A percentile compares a stretch with the other conserved stretches of the same genome.
phyloP scores from a whole-genome alignment of 2,888 invertebrate genomes.

The Pristionchus fissidentatus region DNA sequence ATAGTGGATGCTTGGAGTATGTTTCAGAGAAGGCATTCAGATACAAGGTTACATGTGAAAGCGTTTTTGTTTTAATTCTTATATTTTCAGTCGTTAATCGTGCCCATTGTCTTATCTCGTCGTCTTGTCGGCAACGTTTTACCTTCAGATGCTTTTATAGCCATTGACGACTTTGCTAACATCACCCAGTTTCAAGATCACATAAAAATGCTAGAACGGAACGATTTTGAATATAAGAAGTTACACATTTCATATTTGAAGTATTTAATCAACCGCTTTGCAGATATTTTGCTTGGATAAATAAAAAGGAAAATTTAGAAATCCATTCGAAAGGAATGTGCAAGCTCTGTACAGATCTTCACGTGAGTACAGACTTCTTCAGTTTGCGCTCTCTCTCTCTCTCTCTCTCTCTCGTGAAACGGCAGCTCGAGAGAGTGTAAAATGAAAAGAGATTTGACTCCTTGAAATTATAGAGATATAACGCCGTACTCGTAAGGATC shows the following conservation, averaged over 20 bases:
- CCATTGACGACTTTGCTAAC: conserved; percentile 3
- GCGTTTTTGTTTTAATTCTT: background rate
- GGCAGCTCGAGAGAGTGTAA: too few relatives aligned
- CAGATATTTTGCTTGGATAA: conserved; percentile 14
- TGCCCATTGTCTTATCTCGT: conserved; percentile 24
- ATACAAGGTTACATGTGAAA: background rate
- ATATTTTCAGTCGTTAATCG: background rate
- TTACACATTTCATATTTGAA: background rate
- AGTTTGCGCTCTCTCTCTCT: too few relatives aligned
- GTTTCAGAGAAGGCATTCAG: conserved; percentile 11
- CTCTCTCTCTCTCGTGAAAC: too few relatives aligned
- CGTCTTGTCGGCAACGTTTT: background rate
- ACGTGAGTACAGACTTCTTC: background rate
- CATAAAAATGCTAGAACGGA: background rate
- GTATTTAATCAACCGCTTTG: background rate
- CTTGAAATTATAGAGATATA: too few relatives aligned
- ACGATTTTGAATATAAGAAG: conserved; percentile 3
- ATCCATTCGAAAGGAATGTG: background rate
- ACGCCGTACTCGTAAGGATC: too few relatives aligned
- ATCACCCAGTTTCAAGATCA: background rate
- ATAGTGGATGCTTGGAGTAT: background rate
- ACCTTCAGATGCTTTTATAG: conserved; percentile 15
- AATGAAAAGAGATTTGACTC: too few relatives aligned
- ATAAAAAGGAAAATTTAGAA: background rate
- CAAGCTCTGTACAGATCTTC: conserved; percentile 30